Evolutionary conservation across 2,797 vertebrate genomes (phyloP).

Genomic region (Tapera naevia): DNA sequence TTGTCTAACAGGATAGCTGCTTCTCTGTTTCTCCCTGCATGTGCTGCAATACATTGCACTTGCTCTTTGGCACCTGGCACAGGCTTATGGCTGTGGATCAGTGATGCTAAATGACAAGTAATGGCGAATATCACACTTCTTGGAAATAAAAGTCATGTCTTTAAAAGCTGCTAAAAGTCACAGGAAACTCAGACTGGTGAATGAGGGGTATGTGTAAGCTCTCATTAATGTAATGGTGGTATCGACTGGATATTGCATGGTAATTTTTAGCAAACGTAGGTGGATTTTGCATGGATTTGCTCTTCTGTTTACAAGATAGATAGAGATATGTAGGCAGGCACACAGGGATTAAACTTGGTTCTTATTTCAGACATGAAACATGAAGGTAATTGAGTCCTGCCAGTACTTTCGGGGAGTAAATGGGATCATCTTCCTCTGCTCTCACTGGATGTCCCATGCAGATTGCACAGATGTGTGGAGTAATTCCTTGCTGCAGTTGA

Average conservation of each 20-base stretch:
- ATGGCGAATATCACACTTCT: neutral
- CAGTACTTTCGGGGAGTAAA: neutral
- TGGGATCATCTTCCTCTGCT: neutral
- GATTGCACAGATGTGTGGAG: neutral
- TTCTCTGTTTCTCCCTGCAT: neutral
- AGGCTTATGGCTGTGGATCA: neutral
- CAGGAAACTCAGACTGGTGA: neutral
- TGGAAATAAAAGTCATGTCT: neutral
- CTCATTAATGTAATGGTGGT: neutral
- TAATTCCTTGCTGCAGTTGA: neutral
- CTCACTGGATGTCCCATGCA: neutral
- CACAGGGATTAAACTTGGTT: neutral
- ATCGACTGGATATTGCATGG: neutral
- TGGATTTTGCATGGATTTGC: neutral
- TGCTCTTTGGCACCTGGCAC: neutral
- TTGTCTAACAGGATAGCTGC: neutral
- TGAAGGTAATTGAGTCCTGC: neutral
- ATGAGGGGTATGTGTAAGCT: neutral
- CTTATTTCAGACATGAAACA: neutral
- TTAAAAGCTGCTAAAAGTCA: neutral
- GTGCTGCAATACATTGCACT: fast-evolving
- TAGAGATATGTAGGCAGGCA: neutral
- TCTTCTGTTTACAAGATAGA: neutral
- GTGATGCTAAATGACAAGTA: neutral
- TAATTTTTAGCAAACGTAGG: neutral